Evolutionary conservation across 1,140 invertebrate species (phyloP).

Genomic region (Conopomorpha cramerella): DNA sequence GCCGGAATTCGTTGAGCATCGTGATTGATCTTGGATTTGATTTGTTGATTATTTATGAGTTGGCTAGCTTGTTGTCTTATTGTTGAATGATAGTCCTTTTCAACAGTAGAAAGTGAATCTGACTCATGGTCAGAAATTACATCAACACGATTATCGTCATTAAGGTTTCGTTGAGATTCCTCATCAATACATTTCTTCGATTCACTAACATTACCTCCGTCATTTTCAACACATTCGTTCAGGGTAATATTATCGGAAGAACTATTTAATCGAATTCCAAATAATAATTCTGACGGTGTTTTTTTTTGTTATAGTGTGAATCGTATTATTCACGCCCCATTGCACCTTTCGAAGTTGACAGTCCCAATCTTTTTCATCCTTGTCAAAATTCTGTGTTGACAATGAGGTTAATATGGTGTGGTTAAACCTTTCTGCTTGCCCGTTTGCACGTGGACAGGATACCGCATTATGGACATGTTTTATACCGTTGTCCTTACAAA

Average conservation of each 20-base stretch:
- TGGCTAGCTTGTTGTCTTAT: too few relatives aligned
- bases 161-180: too few relatives aligned
- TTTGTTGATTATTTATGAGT: too few relatives aligned
- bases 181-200: too few relatives aligned
- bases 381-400: neutral
- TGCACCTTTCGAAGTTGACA: neutral
- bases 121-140: too few relatives aligned
- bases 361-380: conserved; percentile 3
- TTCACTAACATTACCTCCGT: neutral
- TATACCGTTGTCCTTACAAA: neutral
- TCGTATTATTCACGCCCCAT: conserved; percentile 1
- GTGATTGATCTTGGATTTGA: neutral
- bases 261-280: neutral
- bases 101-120: too few relatives aligned
- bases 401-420: neutral
- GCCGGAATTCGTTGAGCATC: neutral
- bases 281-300: neutral
- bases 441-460: neutral
- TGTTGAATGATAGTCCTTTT: too few relatives aligned
- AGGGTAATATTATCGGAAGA: neutral
- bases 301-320: neutral
- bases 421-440: neutral
- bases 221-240: neutral
- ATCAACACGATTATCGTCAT: too few relatives aligned
- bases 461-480: conserved; percentile 1